Evolutionary conservation across 2,888 invertebrate species (phyloP), one percentile per base, ranked within the genome.

Genomic region (Octonoba sinensis): DNA sequence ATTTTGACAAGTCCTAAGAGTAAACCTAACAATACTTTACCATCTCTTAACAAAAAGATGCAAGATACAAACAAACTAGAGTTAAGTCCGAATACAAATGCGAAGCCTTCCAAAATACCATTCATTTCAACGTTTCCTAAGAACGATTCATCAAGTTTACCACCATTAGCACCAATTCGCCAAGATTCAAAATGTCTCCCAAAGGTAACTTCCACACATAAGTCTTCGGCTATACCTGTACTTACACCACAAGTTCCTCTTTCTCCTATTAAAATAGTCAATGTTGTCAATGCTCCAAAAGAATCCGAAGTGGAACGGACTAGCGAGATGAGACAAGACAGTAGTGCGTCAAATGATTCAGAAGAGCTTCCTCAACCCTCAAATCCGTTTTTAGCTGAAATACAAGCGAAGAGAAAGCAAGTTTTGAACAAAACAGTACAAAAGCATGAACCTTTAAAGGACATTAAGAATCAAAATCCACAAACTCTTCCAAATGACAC

Each of bases 361-460:
- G 83, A 82, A 15, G 83, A 84, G 16, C 57, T 84, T 13, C 84
- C 84, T n/a, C 78, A 71, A 24, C 84, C 84, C 15, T 66, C 84
- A 3, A 79, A 82, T 59, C 64, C 72, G 11, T 84, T 84, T 60
- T 69, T 84, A 6, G 85, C 86, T 44, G 86, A 87, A 78, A 76
- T 87, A 47, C 86, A 86, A 82, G 85, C 85, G 20, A 87, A 87
- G 72, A 84, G 91, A 69, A 90, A 91, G 73, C 88, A 89, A 79
- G 89, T 89, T 15, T 85, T 89, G 56, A 87, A 87, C 20, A 74
- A 62, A 73, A 51, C 81, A 12, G 16, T 20, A 11, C 49, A 64
- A 62, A 73, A 62, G 36, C 24, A 66, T 57, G 54, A 51, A 3
- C 13, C 24, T 6, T 16, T n/a, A 16, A 69, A 69, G n/a, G 20